Evolutionary conservation across 2,797 vertebrate genomes (phyloP).

Genomic region (Zenarchopterus dispar): DNA sequence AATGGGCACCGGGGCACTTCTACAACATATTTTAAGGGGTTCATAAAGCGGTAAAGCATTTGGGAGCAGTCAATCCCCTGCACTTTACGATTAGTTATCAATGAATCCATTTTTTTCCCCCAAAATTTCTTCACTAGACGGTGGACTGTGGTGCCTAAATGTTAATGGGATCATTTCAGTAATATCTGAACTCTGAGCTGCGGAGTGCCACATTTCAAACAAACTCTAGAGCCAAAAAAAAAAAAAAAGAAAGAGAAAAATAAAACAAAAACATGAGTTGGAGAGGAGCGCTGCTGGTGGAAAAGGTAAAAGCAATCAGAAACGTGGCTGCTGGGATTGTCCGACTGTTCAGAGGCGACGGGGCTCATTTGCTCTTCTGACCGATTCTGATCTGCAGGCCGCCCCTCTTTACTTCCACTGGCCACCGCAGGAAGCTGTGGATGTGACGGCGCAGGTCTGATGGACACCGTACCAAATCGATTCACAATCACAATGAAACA

Average conservation of each 20-base stretch:
- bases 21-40: not conserved
- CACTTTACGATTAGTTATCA: too few species aligned
- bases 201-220: slow-evolving; percentile 9
- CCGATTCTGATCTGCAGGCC: slow-evolving; percentile 11
- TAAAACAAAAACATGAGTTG: not conserved
- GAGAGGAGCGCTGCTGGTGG: slow-evolving; percentile 11
- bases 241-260: too few species aligned
- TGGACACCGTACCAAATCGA: slow-evolving; percentile 49
- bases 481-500: slow-evolving; percentile 63
- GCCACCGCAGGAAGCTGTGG: slow-evolving; percentile 36
- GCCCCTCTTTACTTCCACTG: slow-evolving; percentile 11
- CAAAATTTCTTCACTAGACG: not conserved
- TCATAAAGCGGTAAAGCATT: too few species aligned
- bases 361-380: slow-evolving; percentile 10
- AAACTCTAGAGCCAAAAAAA: not conserved
- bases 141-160: slow-evolving; percentile 1
- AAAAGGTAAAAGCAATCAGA: not conserved
- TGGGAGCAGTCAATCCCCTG: too few species aligned
- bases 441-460: slow-evolving; percentile 44
- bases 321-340: slow-evolving; percentile 39
- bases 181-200: not conserved
- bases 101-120: not conserved
- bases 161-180: not conserved
- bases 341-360: slow-evolving; percentile 16
- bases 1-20: slow-evolving; percentile 13